Conservation (phyloP, 1,140 invertebrate species). For the Aradophagus sp. region DNA sequence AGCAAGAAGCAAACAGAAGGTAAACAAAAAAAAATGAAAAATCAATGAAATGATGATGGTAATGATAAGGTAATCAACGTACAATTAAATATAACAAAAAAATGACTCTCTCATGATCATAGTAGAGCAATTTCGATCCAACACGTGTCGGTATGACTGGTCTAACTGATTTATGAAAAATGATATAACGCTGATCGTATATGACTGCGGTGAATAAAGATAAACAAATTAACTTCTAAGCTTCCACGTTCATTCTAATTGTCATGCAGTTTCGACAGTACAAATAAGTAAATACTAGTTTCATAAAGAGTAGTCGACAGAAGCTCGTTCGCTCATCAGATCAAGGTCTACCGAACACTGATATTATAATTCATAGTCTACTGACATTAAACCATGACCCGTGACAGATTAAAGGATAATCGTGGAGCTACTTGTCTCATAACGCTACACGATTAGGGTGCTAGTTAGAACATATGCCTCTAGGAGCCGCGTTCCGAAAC, state of each 20-base stretch:
- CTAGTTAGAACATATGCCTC: slow-evolving; percentile 46
- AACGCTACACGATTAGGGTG: slow-evolving; percentile 55
- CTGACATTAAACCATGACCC: slow-evolving; percentile 56
- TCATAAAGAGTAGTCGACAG: slow-evolving; percentile 57
- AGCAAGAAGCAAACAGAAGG: slow-evolving; percentile 6
- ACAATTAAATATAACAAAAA: slow-evolving; percentile 26
- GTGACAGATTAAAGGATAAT: slow-evolving; percentile 52
- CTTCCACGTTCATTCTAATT: slow-evolving; percentile 54
- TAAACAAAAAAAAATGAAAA: slow-evolving; percentile 5
- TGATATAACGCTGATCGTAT: slow-evolving; percentile 33
- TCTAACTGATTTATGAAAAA: slow-evolving; percentile 24
- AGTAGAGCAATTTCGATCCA: too few relatives aligned
- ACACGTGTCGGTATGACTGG: too few relatives aligned
- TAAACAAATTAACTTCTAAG: slow-evolving; percentile 48
- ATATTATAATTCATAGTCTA: slow-evolving; percentile 54
- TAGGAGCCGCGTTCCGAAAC: slow-evolving; percentile 48
- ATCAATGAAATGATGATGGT: slow-evolving; percentile 10
- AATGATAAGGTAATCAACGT: slow-evolving; percentile 13
- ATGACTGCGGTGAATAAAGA: slow-evolving; percentile 34
- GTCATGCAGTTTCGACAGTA: slow-evolving; percentile 56
- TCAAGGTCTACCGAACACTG: slow-evolving; percentile 54
- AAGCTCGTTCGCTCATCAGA: slow-evolving; percentile 50
- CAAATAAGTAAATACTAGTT: slow-evolving; percentile 54
- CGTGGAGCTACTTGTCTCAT: slow-evolving; percentile 53
- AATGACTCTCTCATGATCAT: too few relatives aligned